These are phyloP conservation scores for Eulemur albifrons DNA, from an alignment of 2,797 vertebrate genomes.

Conservation along the genomic window DNA sequence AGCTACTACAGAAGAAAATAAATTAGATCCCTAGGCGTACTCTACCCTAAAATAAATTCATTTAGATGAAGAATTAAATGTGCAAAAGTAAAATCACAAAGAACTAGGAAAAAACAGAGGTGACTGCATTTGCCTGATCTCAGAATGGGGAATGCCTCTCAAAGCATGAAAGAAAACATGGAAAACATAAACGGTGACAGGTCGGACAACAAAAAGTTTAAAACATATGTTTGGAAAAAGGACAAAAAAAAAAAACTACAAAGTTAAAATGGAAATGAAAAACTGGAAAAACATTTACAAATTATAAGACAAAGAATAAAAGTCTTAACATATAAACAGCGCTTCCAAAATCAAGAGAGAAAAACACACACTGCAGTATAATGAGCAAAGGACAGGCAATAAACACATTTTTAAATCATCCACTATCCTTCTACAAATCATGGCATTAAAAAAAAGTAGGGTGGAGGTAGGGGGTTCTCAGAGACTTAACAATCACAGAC, in stretches of 20 bases:
- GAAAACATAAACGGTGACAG: background rate
- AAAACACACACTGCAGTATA: background rate
- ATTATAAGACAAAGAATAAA: background rate
- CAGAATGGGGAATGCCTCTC: background rate
- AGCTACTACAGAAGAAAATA: background rate
- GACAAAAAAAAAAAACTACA: background rate
- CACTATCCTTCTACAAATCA: background rate
- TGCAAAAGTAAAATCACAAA: background rate
- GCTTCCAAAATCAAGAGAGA: constrained; percentile 5
- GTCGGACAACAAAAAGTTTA: background rate
- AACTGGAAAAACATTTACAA: constrained; percentile 24
- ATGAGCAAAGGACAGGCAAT: constrained; percentile 5
- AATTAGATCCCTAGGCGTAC: background rate
- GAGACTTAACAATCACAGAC: background rate
- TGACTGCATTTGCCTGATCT: background rate
- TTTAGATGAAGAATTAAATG: background rate
- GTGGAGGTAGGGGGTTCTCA: background rate
- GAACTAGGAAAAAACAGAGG: background rate
- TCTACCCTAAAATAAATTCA: background rate
- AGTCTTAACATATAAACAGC: background rate
- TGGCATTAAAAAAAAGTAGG: background rate
- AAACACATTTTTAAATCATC: constrained; percentile 15
- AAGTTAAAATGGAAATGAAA: constrained; percentile 47
- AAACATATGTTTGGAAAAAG: background rate
- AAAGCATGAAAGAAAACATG: background rate